Evolutionary conservation across 2,797 vertebrate genomes (phyloP).

Genomic region (Parauchenoglanis ngamensis): DNA sequence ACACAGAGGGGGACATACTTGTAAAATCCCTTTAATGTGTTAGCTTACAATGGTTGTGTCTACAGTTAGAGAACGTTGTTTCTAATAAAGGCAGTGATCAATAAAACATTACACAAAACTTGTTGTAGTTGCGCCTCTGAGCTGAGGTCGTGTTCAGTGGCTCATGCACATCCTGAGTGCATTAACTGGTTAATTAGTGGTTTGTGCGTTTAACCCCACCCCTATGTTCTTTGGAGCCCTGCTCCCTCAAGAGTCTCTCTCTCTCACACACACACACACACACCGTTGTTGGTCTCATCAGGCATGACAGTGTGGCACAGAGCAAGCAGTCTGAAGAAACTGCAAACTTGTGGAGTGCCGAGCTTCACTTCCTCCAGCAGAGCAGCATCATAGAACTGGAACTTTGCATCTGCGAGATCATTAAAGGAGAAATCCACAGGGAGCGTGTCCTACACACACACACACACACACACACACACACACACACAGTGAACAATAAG

Average conservation of each 20-base stretch:
- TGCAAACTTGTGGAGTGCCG: conserved; percentile 72
- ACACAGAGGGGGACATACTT: neutral
- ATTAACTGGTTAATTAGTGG: neutral
- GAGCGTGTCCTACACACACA: conserved; percentile 73
- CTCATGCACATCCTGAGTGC: neutral
- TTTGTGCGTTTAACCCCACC: neutral
- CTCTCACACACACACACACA: conserved; percentile 18
- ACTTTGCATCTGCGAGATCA: conserved; percentile 82
- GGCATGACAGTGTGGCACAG: conserved; percentile 95
- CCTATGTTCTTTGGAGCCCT: neutral
- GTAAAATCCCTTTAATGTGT: neutral
- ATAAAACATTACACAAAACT: neutral
- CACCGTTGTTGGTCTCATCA: conserved; percentile 82
- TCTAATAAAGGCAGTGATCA: neutral
- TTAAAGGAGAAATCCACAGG: conserved; percentile 92
- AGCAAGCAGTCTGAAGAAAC: conserved; percentile 90
- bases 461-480: conserved; percentile 33
- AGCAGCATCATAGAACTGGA: conserved; percentile 85
- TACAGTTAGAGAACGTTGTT: neutral
- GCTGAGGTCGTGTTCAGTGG: neutral
- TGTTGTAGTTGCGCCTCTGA: neutral
- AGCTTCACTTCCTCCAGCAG: conserved; percentile 86
- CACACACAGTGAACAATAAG: neutral
- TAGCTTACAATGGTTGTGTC: neutral
- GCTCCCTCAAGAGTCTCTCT: neutral